Percentiles rank a stretch among this genome's conserved stretches.
These are phyloP conservation scores for Arvicanthis niloticus DNA, from an alignment of 2,113 vertebrate species.

Conservation along the genomic window DNA sequence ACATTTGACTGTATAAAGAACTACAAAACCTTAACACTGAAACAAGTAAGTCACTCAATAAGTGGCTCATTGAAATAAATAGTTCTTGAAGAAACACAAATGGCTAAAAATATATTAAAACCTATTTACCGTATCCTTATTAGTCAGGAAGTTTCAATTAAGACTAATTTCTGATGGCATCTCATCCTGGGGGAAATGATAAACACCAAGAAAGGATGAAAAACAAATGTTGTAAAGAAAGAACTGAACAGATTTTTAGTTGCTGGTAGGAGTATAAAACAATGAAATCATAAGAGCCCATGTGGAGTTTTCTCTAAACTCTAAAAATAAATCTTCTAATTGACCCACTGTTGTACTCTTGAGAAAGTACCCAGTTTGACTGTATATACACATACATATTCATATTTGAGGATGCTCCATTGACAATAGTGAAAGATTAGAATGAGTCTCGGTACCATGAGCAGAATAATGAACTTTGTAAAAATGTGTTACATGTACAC, in stretches of 20 bases:
- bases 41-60: not conserved
- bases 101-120: not conserved
- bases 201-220: not conserved
- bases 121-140: too few species aligned
- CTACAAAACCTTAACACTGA: not conserved
- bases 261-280: too few species aligned
- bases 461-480: not conserved
- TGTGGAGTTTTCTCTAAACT: too few species aligned
- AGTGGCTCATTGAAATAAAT: not conserved
- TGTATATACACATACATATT: not conserved
- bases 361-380: too few species aligned
- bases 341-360: not conserved
- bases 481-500: not conserved
- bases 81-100: too few species aligned
- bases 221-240: not conserved
- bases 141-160: not conserved
- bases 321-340: not conserved
- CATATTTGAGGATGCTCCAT: too few species aligned
- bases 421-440: too few species aligned
- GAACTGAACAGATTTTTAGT: not conserved
- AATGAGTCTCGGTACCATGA: too few species aligned
- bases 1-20: not conserved
- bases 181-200: not conserved
- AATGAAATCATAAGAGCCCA: not conserved
- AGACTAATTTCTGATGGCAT: not conserved